Percentiles rank a stretch among this genome's conserved stretches.
Conservation (phyloP, 2,888 invertebrate genomes). For the Tipula helvola region DNA sequence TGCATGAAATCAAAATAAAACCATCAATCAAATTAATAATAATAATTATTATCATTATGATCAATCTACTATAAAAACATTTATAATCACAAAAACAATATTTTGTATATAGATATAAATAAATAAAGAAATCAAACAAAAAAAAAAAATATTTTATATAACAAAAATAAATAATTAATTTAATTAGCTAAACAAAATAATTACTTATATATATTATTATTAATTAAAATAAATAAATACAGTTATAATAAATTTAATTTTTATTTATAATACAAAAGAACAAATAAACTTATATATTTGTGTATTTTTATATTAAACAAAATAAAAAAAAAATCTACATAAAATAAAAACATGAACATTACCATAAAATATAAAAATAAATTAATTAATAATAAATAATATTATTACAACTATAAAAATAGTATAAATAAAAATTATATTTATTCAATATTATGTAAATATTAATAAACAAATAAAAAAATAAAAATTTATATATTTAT, state of each 20-base stretch:
- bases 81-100: background rate
- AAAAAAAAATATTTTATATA: slow-evolving; percentile 5
- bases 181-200: background rate
- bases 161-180: background rate
- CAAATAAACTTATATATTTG: slow-evolving; percentile 10
- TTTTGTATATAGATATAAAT: background rate
- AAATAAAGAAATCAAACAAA: background rate
- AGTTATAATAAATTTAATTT: background rate
- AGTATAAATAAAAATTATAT: background rate
- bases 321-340: background rate
- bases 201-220: background rate
- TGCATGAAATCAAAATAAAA: slow-evolving; percentile 10
- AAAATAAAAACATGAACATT: background rate
- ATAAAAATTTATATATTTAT: background rate
- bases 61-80: background rate
- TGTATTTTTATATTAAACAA: slow-evolving; percentile 10
- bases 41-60: background rate
- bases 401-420: background rate
- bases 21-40: background rate
- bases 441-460: background rate
- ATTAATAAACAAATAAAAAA: background rate
- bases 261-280: background rate
- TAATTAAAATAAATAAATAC: background rate
- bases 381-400: background rate
- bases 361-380: background rate